A percentile compares a stretch with the other conserved stretches of the same genome.
phyloP scores from a whole-genome alignment of 2,797 vertebrate genomes.

The Poecile montanus region DNA sequence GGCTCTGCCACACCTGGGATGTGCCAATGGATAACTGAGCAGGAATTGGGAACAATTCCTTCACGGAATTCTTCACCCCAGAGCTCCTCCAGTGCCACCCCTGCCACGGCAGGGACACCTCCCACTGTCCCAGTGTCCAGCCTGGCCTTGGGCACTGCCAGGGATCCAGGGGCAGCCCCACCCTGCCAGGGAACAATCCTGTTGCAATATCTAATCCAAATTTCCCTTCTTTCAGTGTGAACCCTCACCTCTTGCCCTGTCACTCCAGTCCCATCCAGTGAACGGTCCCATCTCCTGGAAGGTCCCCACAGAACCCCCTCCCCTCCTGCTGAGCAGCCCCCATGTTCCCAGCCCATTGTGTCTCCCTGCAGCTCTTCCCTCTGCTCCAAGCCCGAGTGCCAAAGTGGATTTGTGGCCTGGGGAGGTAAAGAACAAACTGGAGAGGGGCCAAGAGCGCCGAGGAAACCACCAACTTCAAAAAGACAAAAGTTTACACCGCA shows the following conservation, averaged over 20 bases:
- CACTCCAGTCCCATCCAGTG: background rate
- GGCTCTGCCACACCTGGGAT: accelerated
- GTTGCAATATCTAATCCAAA: accelerated
- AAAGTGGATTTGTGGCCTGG: background rate
- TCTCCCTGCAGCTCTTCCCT: background rate
- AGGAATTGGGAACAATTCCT: background rate
- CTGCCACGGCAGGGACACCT: background rate
- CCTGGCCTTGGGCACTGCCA: background rate
- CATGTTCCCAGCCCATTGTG: accelerated
- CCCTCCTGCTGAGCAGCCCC: background rate
- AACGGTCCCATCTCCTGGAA: accelerated
- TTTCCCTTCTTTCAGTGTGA: background rate
- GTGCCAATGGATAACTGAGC: accelerated
- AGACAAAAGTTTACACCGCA: background rate
- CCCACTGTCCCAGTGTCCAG: background rate
- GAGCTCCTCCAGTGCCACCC: accelerated
- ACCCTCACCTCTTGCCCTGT: accelerated
- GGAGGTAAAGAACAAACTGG: conserved; percentile 2
- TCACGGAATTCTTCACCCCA: background rate
- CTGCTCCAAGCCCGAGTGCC: background rate
- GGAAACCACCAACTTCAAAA: conserved; percentile 24
- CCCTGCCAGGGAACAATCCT: background rate
- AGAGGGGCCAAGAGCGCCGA: background rate
- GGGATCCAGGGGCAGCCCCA: background rate
- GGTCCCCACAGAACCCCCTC: background rate